These are phyloP conservation scores for Lepus oiostolus DNA, from an alignment of 2,797 vertebrate species.

Conservation along the genomic window DNA sequence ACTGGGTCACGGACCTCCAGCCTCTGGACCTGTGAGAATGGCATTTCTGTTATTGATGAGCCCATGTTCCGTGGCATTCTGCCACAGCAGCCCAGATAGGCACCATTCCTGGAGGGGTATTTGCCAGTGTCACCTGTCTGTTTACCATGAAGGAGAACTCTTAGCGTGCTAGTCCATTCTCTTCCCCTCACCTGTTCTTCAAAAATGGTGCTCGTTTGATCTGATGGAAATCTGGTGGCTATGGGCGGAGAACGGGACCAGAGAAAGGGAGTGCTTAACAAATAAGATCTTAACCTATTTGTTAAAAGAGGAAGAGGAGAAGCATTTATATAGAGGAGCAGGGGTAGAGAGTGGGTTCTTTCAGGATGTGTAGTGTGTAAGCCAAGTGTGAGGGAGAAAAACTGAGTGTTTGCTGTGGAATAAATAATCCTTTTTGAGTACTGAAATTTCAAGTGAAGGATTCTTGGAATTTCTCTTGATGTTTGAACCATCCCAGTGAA, in stretches of 20 bases:
- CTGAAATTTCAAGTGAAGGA: not conserved
- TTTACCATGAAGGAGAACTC: not conserved
- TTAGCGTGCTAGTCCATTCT: not conserved
- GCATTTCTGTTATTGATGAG: not conserved
- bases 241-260: not conserved
- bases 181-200: not conserved
- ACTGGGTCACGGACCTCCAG: not conserved
- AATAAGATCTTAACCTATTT: not conserved
- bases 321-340: not conserved
- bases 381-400: not conserved
- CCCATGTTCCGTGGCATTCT: not conserved
- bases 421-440: not conserved
- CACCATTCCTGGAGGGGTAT: not conserved
- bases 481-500: slow-evolving; percentile 8
- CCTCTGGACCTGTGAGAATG: not conserved
- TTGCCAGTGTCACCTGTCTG: not conserved
- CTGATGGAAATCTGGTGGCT: not conserved
- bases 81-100: not conserved
- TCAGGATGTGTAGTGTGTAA: not conserved
- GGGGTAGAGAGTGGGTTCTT: not conserved
- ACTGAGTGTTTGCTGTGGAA: not conserved
- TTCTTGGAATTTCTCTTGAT: not conserved
- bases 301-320: not conserved
- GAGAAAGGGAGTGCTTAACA: not conserved
- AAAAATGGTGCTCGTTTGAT: not conserved